phyloP scores from a whole-genome alignment of 2,113 vertebrate species.

The Mormoops blainvillei region DNA sequence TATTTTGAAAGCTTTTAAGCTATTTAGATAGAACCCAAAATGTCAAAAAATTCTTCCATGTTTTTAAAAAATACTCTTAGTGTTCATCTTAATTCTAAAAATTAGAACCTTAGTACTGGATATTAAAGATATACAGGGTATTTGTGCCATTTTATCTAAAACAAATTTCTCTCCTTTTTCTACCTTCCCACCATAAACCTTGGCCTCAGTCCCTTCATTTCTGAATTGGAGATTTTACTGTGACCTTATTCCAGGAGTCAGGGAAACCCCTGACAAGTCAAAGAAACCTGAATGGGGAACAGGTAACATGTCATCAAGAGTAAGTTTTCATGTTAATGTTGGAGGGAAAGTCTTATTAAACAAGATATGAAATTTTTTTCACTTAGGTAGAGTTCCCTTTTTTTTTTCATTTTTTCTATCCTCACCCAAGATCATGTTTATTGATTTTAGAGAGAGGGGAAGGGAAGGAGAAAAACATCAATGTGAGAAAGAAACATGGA shows the following conservation, averaged over 20 bases:
- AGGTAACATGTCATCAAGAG: not conserved
- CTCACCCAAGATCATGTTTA: too few relatives aligned
- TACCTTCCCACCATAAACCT: not conserved
- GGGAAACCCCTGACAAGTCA: not conserved
- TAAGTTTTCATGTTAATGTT: not conserved
- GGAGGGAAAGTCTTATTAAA: not conserved
- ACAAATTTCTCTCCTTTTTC: not conserved
- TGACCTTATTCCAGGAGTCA: not conserved
- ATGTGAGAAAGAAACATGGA: too few relatives aligned
- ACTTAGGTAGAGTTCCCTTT: not conserved
- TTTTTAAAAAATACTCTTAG: not conserved
- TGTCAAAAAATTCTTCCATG: not conserved
- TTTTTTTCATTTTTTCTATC: too few relatives aligned
- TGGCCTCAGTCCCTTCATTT: not conserved
- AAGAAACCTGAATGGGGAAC: not conserved
- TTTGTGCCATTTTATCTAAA: constrained; percentile 13
- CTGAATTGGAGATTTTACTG: not conserved
- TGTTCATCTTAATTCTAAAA: constrained; percentile 19
- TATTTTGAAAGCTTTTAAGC: constrained; percentile 17
- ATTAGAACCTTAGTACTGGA: not conserved
- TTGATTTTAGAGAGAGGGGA: too few relatives aligned
- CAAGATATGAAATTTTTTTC: not conserved
- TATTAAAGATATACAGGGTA: not conserved
- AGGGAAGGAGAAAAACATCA: too few relatives aligned
- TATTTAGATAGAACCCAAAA: constrained; percentile 11